Evolutionary conservation across 2,888 invertebrate genomes (phyloP).

Genomic region (Drosophila emarginata): DNA sequence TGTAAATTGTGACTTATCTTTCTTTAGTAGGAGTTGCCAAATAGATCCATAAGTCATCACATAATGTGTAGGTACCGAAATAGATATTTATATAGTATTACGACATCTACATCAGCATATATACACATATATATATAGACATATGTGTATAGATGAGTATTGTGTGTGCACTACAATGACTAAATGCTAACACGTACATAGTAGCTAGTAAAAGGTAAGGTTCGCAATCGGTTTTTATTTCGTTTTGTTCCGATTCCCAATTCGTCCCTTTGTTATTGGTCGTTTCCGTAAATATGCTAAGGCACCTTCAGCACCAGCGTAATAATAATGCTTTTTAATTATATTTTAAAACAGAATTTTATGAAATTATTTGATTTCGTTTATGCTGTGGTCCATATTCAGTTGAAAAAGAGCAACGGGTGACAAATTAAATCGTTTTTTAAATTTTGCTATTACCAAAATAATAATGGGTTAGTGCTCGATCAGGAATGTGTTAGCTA

Average conservation of each 20-base stretch:
- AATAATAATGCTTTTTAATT: neutral
- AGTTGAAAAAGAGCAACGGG: neutral
- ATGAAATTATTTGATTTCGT: neutral
- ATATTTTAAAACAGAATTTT: neutral
- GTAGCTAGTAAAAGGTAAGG: constrained; percentile 4
- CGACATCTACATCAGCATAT: neutral
- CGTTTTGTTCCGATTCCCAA: neutral
- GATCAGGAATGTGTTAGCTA: neutral
- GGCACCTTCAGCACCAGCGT: neutral
- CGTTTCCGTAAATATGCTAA: neutral
- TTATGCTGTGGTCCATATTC: neutral
- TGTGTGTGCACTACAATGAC: constrained; percentile 1
- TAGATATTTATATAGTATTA: constrained; percentile 8
- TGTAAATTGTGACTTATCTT: constrained; percentile 7
- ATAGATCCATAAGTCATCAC: constrained; percentile 5
- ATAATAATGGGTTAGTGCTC: neutral
- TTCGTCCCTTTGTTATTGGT: neutral
- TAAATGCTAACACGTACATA: neutral
- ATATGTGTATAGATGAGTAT: neutral
- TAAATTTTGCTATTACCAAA: neutral
- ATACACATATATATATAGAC: neutral
- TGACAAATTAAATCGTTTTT: neutral
- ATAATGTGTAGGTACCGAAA: neutral
- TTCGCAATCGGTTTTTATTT: constrained; percentile 1
- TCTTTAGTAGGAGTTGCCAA: neutral